These are phyloP conservation scores for Ursus arctos DNA, from an alignment of 2,113 vertebrate species.

Conservation along the genomic window DNA sequence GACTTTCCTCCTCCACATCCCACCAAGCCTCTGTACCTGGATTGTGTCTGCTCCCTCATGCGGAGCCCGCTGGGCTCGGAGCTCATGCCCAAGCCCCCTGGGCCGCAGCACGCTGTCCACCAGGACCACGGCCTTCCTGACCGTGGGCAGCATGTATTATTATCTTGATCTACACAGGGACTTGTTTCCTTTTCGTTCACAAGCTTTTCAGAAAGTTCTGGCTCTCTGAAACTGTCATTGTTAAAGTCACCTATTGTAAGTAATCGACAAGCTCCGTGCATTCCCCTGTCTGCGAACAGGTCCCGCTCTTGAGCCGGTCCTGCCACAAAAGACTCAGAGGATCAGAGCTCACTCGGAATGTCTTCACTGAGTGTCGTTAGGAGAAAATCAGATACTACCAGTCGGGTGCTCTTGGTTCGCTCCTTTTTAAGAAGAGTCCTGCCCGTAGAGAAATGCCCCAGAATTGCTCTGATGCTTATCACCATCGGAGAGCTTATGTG, in stretches of 20 bases:
- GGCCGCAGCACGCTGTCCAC: rapidly evolving
- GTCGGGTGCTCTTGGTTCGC: neutral
- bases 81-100: neutral
- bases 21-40: neutral
- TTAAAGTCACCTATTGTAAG: neutral
- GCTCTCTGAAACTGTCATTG: neutral
- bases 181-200: neutral
- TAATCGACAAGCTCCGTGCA: neutral
- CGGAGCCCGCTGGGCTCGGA: rapidly evolving
- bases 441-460: neutral
- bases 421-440: neutral
- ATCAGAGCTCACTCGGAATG: neutral
- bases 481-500: neutral
- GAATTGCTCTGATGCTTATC: neutral
- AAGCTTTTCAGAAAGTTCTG: neutral
- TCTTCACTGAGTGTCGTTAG: too few species aligned
- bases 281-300: rapidly evolving
- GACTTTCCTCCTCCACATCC: neutral
- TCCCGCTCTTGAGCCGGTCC: neutral
- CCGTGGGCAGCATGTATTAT: rapidly evolving
- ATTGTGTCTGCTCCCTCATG: neutral
- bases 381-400: neutral
- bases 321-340: neutral
- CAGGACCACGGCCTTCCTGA: too few species aligned
- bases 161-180: neutral